Evolutionary conservation across 2,888 invertebrate species (phyloP), one percentile per base, ranked within the genome.

Genomic region (Priapulus caudatus): DNA sequence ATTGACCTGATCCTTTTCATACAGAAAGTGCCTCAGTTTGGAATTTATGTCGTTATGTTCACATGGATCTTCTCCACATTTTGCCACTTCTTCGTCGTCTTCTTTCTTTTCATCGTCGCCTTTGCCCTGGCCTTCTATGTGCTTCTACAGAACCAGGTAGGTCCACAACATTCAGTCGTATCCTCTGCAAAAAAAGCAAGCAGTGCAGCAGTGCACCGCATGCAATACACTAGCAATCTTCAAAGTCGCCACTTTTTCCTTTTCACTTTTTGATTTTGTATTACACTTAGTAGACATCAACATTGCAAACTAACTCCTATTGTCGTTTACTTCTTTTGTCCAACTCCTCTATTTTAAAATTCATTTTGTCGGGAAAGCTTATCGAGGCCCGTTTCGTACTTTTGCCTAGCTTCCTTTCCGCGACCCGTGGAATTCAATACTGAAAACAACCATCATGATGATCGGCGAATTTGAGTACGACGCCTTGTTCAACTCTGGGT

Each of bases 21-120:
- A 51, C 60, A 68, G 48, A 68, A 69, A 53, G 61, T 72, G 50
- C 70, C 71, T 1, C 58, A 61, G 45, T 59, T 68, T 18, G 71
- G 71, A 24, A 68, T 72, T 52, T 72, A 69, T 59, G 68, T 71
- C 18, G 68, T 72, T 22, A 72, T 73, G 71, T 69, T 71, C 58
- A 64, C 65, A 3, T 67, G 69, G 55, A 65, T 72, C 45, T 59
- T 70, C 19, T 58, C 60, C 23, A 72, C 71, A 3, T 72, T 72
- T 60, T 58, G 60, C 49, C 64, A 64, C 43, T 71, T 71, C 60
- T 67, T 65, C 56, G 52, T 67, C 19, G 67, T 72, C 18, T 69
- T 71, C 56, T 61, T 66, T 24, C 59, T 71, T n/a, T 66, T 70
- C 60, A 59, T 69, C 49, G 55, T 67, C 18, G 65, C 66, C 4